Evolutionary conservation across 2,113 vertebrate genomes (phyloP), one percentile per base, ranked within the genome.

Genomic region (Albula glossodonta): DNA sequence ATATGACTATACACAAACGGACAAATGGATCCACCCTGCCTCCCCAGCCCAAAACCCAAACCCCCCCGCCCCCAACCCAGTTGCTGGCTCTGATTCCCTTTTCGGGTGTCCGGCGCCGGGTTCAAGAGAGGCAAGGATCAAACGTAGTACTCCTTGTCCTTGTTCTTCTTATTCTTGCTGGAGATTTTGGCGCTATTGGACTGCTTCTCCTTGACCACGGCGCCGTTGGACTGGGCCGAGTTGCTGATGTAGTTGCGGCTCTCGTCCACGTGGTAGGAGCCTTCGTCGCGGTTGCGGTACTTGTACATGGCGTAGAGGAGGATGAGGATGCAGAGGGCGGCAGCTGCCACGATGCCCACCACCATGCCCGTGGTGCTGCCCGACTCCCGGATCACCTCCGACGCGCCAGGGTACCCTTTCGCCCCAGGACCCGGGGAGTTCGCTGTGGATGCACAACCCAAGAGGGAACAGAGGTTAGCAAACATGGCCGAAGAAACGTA

Each of bases 181-280:
- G 98, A 98, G 95, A 97, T 98, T 95, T 99, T 99, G 92, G 97
- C 95, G 90, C 97, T 97, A 93, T 97, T 97, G 91, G 98, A 97
- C 57, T 97, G 97, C 83, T 99, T 99, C 91, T 99, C 99, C 96
- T 99, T 99, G 91, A 97, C 96, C 0, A 99, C 94, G 90, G 97
- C 97, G 93, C 98, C 99, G 5, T 99, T 99, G 94, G 98, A 97
- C 96, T 99, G 98, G 90, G 99, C 99, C 74, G 99, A 99, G 96
- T 99, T 99, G 96, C 98, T 99, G 96, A 99, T 99, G 97, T 99
- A 99, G 96, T 99, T 99, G 94, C 98, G 97, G 89, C 98, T 99
- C 96, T 99, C 98, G n/a, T 99, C 98, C 89, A 99, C 98, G 0
- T 98, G 98, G 91, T 99, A 99, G 0, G 98, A 99, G 88, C 98